These are phyloP conservation scores for Tricholaema leucomelas DNA, from an alignment of 2,113 vertebrate genomes.

Conservation along the genomic window DNA sequence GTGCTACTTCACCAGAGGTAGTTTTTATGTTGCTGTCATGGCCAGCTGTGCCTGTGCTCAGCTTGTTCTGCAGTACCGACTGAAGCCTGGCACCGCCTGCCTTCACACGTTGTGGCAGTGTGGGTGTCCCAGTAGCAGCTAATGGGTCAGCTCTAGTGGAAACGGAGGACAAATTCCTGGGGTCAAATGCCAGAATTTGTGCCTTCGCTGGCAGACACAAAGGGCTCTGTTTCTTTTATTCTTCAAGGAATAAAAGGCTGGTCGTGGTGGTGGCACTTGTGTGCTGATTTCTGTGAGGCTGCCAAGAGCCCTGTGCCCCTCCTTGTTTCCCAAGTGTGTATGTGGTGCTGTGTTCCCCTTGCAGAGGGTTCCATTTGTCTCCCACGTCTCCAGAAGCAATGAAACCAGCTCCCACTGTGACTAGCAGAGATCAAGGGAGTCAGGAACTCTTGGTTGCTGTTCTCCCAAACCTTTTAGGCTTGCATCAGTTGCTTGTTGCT, in stretches of 20 bases:
- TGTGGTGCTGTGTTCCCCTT: neutral
- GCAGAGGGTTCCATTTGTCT: neutral
- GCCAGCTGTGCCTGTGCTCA: neutral
- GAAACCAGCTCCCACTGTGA: neutral
- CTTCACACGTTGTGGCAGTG: neutral
- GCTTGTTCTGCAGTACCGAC: neutral
- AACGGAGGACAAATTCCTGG: constrained; percentile 51
- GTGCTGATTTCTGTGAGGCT: constrained; percentile 4
- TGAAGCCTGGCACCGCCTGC: neutral
- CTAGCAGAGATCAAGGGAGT: neutral
- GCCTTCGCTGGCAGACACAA: constrained; percentile 43
- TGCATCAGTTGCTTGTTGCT: neutral
- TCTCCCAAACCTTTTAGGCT: neutral
- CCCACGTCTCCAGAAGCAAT: neutral
- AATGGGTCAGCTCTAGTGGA: neutral
- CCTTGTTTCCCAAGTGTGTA: neutral
- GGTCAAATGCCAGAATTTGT: constrained; percentile 28
- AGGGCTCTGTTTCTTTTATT: constrained; percentile 51
- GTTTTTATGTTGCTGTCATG: neutral
- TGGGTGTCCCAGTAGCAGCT: constrained; percentile 29
- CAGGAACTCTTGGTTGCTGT: neutral
- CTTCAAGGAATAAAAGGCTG: constrained; percentile 29
- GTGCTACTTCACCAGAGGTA: neutral
- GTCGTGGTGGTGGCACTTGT: neutral
- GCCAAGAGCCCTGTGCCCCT: neutral